Conservation (phyloP, 2,113 vertebrate genomes). For the Aepyceros melampus region DNA sequence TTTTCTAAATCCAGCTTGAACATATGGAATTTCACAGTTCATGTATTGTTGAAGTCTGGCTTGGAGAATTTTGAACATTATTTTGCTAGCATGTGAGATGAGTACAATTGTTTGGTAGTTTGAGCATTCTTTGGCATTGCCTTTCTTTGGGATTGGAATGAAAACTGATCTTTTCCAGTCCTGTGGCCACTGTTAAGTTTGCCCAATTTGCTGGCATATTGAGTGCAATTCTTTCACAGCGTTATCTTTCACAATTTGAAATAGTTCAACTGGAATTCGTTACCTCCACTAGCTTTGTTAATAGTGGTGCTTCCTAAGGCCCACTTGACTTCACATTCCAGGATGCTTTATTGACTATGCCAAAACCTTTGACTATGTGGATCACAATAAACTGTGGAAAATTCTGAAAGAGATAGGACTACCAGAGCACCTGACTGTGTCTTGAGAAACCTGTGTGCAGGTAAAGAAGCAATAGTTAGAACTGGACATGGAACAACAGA, state of each 20-base stretch:
- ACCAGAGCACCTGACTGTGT: fast-evolving
- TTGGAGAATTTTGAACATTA: not conserved
- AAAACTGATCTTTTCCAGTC: not conserved
- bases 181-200: not conserved
- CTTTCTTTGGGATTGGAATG: not conserved
- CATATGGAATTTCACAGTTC: not conserved
- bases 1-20: not conserved
- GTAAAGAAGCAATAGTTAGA: not conserved
- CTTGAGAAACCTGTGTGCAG: not conserved
- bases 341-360: not conserved
- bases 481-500: not conserved
- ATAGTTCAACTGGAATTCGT: not conserved
- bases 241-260: not conserved
- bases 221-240: not conserved
- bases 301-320: not conserved
- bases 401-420: not conserved
- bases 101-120: not conserved
- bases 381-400: not conserved
- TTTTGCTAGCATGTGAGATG: not conserved
- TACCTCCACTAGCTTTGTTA: not conserved
- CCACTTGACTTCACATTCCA: not conserved
- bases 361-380: not conserved
- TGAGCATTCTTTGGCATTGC: not conserved
- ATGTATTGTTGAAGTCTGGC: not conserved
- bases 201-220: not conserved